phyloP scores from a whole-genome alignment of 1,140 invertebrate species.

The Doryteuthis pealeii region DNA sequence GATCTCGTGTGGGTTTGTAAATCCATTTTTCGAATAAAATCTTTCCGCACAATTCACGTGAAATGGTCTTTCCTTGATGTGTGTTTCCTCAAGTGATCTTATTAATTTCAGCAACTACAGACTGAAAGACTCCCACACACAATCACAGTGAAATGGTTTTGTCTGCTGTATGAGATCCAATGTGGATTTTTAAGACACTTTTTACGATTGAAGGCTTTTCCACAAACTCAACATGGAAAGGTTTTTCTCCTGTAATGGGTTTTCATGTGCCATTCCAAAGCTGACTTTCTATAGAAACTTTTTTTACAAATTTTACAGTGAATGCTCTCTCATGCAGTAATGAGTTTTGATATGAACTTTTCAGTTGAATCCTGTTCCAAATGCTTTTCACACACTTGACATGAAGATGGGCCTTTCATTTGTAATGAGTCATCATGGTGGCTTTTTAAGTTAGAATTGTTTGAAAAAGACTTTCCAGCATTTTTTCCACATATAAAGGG shows the following conservation, averaged over 20 bases:
- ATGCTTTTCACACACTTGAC: slow-evolving; percentile 68
- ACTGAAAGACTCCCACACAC: too few relatives aligned
- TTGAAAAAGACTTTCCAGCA: slow-evolving; percentile 41
- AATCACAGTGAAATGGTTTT: background rate
- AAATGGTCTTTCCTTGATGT: slow-evolving; percentile 27
- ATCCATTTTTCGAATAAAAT: slow-evolving; percentile 91
- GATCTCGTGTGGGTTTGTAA: too few relatives aligned
- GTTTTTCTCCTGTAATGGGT: slow-evolving; percentile 75
- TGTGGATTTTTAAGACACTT: slow-evolving; percentile 91
- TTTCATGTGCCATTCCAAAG: slow-evolving; percentile 32
- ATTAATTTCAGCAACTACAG: background rate
- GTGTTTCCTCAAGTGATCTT: slow-evolving; percentile 5
- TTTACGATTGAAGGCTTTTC: slow-evolving; percentile 89
- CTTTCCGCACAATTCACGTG: slow-evolving; percentile 88
- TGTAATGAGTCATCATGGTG: slow-evolving; percentile 48
- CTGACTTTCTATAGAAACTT: slow-evolving; percentile 12
- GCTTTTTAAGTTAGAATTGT: slow-evolving; percentile 11
- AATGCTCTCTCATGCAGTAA: background rate
- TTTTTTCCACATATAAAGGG: slow-evolving; percentile 84
- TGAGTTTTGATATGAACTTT: background rate
- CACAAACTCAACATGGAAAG: slow-evolving; percentile 89
- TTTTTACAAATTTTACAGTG: slow-evolving; percentile 5
- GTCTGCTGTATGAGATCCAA: background rate
- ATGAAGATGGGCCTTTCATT: slow-evolving; percentile 91
- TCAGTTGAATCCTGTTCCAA: background rate